Conservation (phyloP, 1,140 invertebrate species). For the Helicoverpa armigera region DNA sequence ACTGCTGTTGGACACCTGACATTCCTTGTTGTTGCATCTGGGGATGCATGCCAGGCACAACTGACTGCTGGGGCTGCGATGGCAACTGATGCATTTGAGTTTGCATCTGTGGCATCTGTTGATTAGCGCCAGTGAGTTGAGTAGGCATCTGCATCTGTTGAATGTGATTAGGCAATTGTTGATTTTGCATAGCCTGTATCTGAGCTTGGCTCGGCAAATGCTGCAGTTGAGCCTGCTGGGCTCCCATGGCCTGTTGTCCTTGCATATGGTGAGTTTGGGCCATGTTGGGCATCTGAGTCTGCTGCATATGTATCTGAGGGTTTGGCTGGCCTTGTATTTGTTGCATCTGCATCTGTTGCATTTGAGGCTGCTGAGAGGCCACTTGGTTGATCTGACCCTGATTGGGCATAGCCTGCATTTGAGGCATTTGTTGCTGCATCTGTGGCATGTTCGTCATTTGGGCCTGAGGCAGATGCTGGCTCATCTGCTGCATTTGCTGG, state of each 20-base stretch:
- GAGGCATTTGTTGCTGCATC: slow-evolving; percentile 84
- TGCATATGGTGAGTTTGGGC: slow-evolving; percentile 77
- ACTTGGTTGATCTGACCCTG: slow-evolving; percentile 83
- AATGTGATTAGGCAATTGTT: slow-evolving; percentile 85
- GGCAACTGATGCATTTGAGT: slow-evolving; percentile 82
- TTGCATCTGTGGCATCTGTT: slow-evolving; percentile 85
- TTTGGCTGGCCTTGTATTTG: slow-evolving; percentile 84
- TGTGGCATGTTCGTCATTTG: slow-evolving; percentile 84
- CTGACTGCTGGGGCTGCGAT: slow-evolving; percentile 81
- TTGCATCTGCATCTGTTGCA: slow-evolving; percentile 86
- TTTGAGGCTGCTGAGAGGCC: slow-evolving; percentile 81
- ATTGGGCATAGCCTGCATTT: slow-evolving; percentile 84
- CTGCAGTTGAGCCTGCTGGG: slow-evolving; percentile 84
- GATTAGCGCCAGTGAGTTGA: slow-evolving; percentile 77
- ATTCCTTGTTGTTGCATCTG: slow-evolving; percentile 84
- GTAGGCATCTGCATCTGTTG: slow-evolving; percentile 85
- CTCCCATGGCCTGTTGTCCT: slow-evolving; percentile 76
- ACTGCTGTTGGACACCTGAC: slow-evolving; percentile 80
- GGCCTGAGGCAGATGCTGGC: slow-evolving; percentile 81
- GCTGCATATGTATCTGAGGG: slow-evolving; percentile 82
- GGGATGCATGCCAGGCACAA: slow-evolving; percentile 81
- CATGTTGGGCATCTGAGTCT: slow-evolving; percentile 80
- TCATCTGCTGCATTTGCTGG: slow-evolving; percentile 85
- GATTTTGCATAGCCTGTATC: slow-evolving; percentile 84
- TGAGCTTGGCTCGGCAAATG: slow-evolving; percentile 85